Evolutionary conservation across 2,113 vertebrate species (phyloP).

Genomic region (Lasiurus borealis): DNA sequence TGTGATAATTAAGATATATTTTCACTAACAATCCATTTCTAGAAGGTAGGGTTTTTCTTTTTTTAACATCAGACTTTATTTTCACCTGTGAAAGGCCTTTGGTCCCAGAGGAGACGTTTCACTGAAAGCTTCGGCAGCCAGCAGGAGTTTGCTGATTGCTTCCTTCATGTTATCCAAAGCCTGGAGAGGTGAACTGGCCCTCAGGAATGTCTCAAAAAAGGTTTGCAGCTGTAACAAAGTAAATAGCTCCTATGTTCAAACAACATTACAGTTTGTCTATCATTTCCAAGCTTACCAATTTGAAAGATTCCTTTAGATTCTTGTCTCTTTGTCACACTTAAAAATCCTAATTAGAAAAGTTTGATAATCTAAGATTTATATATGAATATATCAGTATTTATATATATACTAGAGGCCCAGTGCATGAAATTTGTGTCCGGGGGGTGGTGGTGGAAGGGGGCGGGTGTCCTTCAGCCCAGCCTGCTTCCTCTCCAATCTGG

Average conservation of each 20-base stretch:
- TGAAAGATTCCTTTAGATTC: neutral
- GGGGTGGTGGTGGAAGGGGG: too few relatives aligned
- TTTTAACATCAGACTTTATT: neutral
- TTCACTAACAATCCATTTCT: neutral
- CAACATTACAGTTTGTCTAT: neutral
- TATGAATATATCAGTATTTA: neutral
- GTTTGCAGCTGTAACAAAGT: slow-evolving; percentile 89
- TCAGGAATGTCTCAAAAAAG: slow-evolving; percentile 92
- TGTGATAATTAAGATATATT: slow-evolving; percentile 9
- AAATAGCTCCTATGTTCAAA: slow-evolving; percentile 19
- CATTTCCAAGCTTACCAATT: neutral
- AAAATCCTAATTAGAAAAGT: neutral
- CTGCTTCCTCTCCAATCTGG: too few relatives aligned
- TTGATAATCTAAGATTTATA: neutral
- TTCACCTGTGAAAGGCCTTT: slow-evolving; percentile 87
- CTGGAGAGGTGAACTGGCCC: slow-evolving; percentile 85
- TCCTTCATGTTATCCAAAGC: slow-evolving; percentile 90
- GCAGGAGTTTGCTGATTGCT: slow-evolving; percentile 91
- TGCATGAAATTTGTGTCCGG: too few relatives aligned
- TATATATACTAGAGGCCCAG: neutral
- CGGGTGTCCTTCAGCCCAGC: too few relatives aligned
- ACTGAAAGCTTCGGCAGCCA: slow-evolving; percentile 87
- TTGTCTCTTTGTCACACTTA: neutral
- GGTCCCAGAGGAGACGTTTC: slow-evolving; percentile 78
- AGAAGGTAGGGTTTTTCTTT: slow-evolving; percentile 1